phyloP scores from a whole-genome alignment of 2,888 invertebrate genomes.

The Sceliomorpha sp. region DNA sequence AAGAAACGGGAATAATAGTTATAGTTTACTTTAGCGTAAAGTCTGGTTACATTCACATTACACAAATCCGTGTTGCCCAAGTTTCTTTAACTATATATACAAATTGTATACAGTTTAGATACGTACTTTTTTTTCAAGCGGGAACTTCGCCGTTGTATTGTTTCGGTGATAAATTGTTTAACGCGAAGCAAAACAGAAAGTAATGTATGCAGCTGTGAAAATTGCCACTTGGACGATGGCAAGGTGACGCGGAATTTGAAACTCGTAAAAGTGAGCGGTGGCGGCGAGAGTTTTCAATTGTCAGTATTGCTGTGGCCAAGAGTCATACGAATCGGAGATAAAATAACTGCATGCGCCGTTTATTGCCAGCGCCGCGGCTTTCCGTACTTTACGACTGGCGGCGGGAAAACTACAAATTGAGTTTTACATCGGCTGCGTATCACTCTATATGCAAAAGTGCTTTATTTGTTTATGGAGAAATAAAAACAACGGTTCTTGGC shows the following conservation, averaged over 20 bases:
- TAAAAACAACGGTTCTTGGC: conserved; percentile 16
- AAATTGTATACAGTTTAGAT: conserved; percentile 15
- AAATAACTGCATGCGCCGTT: conserved; percentile 34
- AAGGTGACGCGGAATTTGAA: conserved; percentile 44
- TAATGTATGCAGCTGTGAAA: conserved; percentile 42
- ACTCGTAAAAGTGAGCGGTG: conserved; percentile 40
- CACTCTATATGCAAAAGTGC: conserved; percentile 39
- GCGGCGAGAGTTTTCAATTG: conserved; percentile 34
- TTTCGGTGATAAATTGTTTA: conserved; percentile 41
- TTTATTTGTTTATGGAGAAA: conserved; percentile 43
- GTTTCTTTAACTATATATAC: no score
- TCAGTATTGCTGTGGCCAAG: conserved; percentile 40
- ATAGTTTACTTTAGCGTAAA: no score
- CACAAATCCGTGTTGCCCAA: no score
- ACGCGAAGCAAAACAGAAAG: conserved; percentile 22
- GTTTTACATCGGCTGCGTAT: conserved; percentile 40
- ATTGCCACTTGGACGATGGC: conserved; percentile 39
- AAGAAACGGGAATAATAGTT: no score
- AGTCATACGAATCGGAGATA: conserved; percentile 44
- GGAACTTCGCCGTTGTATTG: conserved; percentile 19
- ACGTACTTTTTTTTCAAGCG: no score
- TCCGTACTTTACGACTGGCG: conserved; percentile 47
- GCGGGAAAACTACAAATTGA: conserved; percentile 46
- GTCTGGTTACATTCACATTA: no score
- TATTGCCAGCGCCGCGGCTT: conserved; percentile 38